These are phyloP conservation scores for Enteromius viviparus DNA, from an alignment of 2,797 vertebrate genomes.

Conservation along the genomic window DNA sequence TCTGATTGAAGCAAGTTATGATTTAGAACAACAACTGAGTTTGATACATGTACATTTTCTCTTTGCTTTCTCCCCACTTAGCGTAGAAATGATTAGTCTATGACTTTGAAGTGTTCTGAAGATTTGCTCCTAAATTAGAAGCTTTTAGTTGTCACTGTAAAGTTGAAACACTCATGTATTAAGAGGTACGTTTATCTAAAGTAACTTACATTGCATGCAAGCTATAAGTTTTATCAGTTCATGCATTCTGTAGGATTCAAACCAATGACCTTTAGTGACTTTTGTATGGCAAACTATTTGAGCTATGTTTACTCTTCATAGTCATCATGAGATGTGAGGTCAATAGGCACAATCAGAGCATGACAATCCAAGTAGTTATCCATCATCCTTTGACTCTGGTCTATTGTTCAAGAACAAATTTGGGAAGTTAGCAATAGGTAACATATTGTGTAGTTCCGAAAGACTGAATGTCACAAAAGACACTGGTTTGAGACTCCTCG, in stretches of 20 bases:
- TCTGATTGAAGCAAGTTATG: background rate
- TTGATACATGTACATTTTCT: background rate
- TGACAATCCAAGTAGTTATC: background rate
- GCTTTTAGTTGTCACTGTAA: constrained; percentile 3
- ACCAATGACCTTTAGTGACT: background rate
- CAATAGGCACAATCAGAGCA: background rate
- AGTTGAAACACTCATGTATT: background rate
- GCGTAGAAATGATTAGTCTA: background rate
- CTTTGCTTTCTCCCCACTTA: background rate
- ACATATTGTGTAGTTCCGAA: background rate
- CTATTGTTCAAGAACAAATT: background rate
- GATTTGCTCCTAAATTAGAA: background rate
- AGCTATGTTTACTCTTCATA: constrained; percentile 8
- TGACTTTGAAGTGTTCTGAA: constrained; percentile 5
- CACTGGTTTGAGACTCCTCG: background rate
- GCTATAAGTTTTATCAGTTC: background rate
- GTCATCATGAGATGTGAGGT: background rate
- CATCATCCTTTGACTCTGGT: background rate
- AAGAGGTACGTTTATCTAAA: background rate
- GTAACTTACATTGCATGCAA: background rate
- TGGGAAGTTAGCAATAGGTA: background rate
- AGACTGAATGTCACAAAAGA: background rate
- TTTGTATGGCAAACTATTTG: background rate
- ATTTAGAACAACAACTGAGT: background rate
- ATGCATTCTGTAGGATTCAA: background rate